A percentile compares a stretch with the other conserved stretches of the same genome.
These are phyloP conservation scores for Sylvia borin DNA, from an alignment of 2,797 vertebrate genomes.

Conservation along the genomic window DNA sequence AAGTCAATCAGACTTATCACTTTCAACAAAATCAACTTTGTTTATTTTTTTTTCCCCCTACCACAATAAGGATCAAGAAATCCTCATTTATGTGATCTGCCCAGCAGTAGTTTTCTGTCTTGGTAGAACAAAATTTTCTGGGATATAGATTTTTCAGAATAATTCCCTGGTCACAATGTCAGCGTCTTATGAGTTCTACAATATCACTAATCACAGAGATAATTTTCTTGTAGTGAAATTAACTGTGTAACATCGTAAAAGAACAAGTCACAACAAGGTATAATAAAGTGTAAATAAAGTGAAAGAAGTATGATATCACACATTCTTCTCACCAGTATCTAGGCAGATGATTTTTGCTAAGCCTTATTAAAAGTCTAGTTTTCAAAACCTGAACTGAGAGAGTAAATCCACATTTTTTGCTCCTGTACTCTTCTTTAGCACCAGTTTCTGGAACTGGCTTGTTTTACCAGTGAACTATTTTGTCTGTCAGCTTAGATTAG, in stretches of 20 bases:
- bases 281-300: background rate
- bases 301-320: background rate
- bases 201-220: background rate
- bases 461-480: conserved; percentile 64
- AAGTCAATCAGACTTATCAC: background rate
- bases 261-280: background rate
- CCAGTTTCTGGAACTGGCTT: conserved; percentile 47
- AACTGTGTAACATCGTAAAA: background rate
- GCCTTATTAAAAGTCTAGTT: background rate
- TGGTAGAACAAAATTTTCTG: background rate
- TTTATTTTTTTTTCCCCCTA: no score
- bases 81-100: background rate
- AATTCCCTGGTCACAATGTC: background rate
- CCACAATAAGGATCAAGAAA: background rate
- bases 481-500: conserved; percentile 73
- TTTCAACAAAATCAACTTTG: background rate
- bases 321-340: background rate
- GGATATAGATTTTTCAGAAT: background rate
- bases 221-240: background rate
- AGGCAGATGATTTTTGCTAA: background rate
- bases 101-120: background rate
- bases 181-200: background rate
- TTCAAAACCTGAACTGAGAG: background rate
- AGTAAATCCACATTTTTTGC: background rate
- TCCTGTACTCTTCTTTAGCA: conserved; percentile 15